Evolutionary conservation across 2,888 invertebrate genomes (phyloP), one percentile per base, ranked within the genome.

Genomic region (Malthinus flaveolus): DNA sequence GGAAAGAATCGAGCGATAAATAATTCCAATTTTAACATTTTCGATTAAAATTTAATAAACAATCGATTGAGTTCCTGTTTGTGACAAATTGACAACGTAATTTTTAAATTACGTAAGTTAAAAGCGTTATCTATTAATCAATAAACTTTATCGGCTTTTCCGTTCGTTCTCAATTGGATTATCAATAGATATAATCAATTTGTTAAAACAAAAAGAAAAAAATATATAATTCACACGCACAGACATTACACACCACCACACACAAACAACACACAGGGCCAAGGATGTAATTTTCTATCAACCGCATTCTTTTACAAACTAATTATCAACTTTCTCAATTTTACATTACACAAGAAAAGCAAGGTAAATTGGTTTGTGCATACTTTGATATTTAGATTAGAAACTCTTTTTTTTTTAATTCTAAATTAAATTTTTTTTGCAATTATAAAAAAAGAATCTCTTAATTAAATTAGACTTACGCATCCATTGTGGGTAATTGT

Each of bases 331-430:
- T 59, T 59, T 59, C 59, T 59, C 59, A 56, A 56, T 50, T 56
- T 56, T 52, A 59, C 13, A 42, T 56, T 59, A 47, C 49, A 56
- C 56, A 58, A 58, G 57, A 23, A 23, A 23, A 23, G 56, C 48
- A 59, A 23, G 23, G 50, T 54, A 54, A 48, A 32, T 53, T 50
- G 49, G 46, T 54, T 49, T 59, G 59, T 46, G 52, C 48, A 49
- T 55, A 23, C 59, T 59, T 59, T 59, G 59, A 59, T 59, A 59
- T 59, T 59, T 56, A 59, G 59, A 59, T 55, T 59, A 56, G 59
- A 59, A 59, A 59, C 55, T 51, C 56, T 59, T 59, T 59, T 48
- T 49, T 59, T 23, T 23, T 23, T 3, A 23, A 23, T 23, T 23
- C 46, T 13, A 52, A 57, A 57, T 52, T 52, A 47, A 47, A 48